Conservation (phyloP, 2,113 vertebrate genomes). For the Cnemophilus loriae region DNA sequence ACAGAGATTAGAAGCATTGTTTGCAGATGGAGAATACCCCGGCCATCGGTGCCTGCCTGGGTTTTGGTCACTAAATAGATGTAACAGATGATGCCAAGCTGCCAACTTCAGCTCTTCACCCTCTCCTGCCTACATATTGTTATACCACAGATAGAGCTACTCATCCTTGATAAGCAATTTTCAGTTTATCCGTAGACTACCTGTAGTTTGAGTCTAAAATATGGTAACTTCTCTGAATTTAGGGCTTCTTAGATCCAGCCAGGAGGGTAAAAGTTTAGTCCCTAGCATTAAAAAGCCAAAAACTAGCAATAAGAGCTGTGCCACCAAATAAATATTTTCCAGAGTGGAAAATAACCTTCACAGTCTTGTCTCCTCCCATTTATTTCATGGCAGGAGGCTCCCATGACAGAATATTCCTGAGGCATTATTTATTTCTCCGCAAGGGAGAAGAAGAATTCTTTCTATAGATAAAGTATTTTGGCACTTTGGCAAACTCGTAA, state of each 20-base stretch:
- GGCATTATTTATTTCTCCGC: not conserved
- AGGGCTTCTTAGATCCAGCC: not conserved
- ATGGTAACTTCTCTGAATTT: not conserved
- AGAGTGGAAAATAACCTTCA: not conserved
- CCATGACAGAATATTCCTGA: not conserved
- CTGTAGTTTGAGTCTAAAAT: not conserved
- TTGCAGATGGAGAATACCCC: not conserved
- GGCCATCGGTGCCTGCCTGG: fast-evolving
- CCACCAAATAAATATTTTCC: not conserved
- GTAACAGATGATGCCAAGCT: not conserved
- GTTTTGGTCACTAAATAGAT: not conserved
- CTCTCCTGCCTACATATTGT: not conserved
- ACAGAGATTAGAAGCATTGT: not conserved
- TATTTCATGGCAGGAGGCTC: not conserved
- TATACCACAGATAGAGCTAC: not conserved
- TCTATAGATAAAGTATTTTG: not conserved
- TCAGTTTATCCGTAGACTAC: not conserved
- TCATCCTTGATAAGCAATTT: not conserved
- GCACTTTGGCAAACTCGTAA: slow-evolving; percentile 30
- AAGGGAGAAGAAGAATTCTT: slow-evolving; percentile 5
- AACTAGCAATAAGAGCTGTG: not conserved
- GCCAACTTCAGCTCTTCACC: not conserved
- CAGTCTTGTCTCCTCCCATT: not conserved
- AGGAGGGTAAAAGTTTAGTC: not conserved
- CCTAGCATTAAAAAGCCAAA: not conserved